Evolutionary conservation across 1,140 invertebrate species (phyloP).

Genomic region (Caenorhabditis elegans): WBcel235 BX284605.5:10828501-10829000

Average conservation of each 20-base stretch:
- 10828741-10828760: constrained; percentile 78
- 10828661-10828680: constrained; percentile 94
- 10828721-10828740: constrained; percentile 76
- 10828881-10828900: neutral
- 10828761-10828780: constrained; percentile 75
- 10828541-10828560: constrained; percentile 82
- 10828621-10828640: constrained; percentile 70
- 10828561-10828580: constrained; percentile 85
- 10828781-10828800: constrained; percentile 53
- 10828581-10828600: constrained; percentile 83
- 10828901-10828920: neutral
- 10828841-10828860: constrained; percentile 63
- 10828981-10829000: constrained; percentile 89
- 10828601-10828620: constrained; percentile 83
- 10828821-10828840: constrained; percentile 50
- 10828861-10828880: constrained; percentile 60
- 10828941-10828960: constrained; percentile 47
- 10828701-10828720: constrained; percentile 86
- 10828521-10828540: constrained; percentile 87
- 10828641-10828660: constrained; percentile 84
- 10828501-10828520: constrained; percentile 67
- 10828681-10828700: constrained; percentile 79
- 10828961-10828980: constrained; percentile 77
- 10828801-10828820: constrained; percentile 58
- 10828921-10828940: neutral